Evolutionary conservation across 2,797 vertebrate genomes (phyloP).

Genomic region (Thunnus albacares): DNA sequence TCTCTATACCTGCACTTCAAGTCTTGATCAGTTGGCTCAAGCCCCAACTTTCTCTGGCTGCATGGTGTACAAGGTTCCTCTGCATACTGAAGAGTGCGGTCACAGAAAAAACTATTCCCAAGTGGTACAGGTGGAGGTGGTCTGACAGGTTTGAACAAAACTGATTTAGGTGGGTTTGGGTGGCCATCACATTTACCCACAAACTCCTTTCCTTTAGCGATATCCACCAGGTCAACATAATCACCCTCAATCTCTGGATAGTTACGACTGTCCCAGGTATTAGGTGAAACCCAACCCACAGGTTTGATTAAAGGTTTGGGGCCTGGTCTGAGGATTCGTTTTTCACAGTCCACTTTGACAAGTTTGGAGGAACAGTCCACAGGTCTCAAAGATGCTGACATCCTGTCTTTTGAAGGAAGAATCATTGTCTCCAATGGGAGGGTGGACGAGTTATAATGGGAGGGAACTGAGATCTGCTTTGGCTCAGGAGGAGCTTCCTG

Average conservation of each 20-base stretch:
- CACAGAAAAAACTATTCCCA: constrained; percentile 57
- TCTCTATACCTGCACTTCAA: constrained; percentile 87
- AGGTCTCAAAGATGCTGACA: constrained; percentile 79
- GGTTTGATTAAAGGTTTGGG: constrained; percentile 79
- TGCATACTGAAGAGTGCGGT: constrained; percentile 54
- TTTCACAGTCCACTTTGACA: constrained; percentile 87
- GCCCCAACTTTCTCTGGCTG: constrained; percentile 76
- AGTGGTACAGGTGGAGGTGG: constrained; percentile 67
- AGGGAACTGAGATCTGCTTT: constrained; percentile 46
- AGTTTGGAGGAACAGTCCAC: constrained; percentile 78
- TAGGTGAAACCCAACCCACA: constrained; percentile 83
- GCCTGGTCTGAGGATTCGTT: constrained; percentile 61
- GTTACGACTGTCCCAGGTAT: constrained; percentile 82
- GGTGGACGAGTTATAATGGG: constrained; percentile 73
- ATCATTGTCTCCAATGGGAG: constrained; percentile 80
- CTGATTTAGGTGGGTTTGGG: constrained; percentile 44
- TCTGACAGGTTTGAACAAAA: constrained; percentile 76
- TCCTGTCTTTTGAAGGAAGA: constrained; percentile 73
- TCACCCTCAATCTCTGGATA: constrained; percentile 91
- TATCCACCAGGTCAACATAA: constrained; percentile 93
- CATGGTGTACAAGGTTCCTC: constrained; percentile 79
- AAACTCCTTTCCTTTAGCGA: constrained; percentile 81
- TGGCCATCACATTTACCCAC: constrained; percentile 55
- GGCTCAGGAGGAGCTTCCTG: constrained; percentile 65
- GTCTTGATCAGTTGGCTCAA: constrained; percentile 67